Conservation (phyloP, 2,113 vertebrate genomes). For the Gallinago paraguaiae region DNA sequence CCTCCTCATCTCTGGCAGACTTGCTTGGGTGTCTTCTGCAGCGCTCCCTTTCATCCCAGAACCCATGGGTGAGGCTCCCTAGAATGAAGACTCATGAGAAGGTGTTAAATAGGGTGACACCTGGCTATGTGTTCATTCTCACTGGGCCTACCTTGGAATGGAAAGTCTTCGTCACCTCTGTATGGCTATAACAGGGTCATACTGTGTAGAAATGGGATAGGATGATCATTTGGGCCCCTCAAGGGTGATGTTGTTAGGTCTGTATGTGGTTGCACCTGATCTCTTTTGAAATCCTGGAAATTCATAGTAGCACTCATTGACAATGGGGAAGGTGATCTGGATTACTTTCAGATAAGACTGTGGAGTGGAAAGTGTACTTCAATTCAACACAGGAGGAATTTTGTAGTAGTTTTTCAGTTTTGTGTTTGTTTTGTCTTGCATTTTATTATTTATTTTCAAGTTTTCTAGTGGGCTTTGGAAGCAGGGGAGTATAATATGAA, state of each 20-base stretch:
- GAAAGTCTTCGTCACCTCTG: background rate
- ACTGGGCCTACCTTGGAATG: background rate
- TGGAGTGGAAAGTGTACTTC: background rate
- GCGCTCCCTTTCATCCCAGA: background rate
- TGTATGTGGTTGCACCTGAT: background rate
- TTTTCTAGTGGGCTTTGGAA: background rate
- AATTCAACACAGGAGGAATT: background rate
- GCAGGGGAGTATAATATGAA: background rate
- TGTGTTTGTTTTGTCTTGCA: too few relatives aligned
- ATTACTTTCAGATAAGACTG: background rate
- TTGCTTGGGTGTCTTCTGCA: background rate
- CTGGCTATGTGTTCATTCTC: background rate
- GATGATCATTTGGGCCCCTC: background rate
- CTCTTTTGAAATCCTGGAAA: background rate
- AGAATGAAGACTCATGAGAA: background rate
- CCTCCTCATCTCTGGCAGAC: background rate
- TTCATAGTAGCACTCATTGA: accelerated
- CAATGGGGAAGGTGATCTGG: background rate
- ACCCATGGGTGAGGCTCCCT: background rate
- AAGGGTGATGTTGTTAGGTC: background rate
- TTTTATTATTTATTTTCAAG: background rate
- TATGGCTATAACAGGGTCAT: background rate
- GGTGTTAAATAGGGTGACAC: background rate
- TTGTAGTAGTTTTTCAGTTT: background rate
- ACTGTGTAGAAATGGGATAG: background rate